A percentile compares a stretch with the other conserved stretches of the same genome.
Evolutionary conservation across 2,888 invertebrate genomes (phyloP).

Genomic region (Leucoma salicis): DNA sequence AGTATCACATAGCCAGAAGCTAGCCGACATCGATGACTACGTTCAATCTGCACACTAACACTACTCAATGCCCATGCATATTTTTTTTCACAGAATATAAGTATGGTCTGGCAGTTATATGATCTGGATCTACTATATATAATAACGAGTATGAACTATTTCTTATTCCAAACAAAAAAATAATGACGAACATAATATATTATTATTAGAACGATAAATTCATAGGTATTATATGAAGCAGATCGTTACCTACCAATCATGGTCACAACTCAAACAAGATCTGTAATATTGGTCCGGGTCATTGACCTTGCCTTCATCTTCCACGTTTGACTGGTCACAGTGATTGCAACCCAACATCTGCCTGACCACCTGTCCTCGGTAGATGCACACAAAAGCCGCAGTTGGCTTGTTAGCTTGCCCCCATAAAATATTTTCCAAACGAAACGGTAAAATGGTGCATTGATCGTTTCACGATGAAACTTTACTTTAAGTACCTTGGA

Average conservation of each 20-base stretch:
- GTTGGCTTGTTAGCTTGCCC: slow-evolving; percentile 32
- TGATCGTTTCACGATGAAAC: slow-evolving; percentile 74
- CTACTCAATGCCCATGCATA: too few species aligned
- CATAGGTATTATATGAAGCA: slow-evolving; percentile 5
- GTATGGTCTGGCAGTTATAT: too few species aligned
- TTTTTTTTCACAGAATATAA: too few species aligned
- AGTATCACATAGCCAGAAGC: too few species aligned
- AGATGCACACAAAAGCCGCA: slow-evolving; percentile 14
- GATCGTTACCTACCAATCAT: slow-evolving; percentile 21
- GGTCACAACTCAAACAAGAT: slow-evolving; percentile 23
- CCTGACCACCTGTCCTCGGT: slow-evolving; percentile 27
- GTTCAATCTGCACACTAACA: too few species aligned
- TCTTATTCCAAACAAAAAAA: neutral
- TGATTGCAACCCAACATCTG: slow-evolving; percentile 42
- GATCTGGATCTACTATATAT: too few species aligned
- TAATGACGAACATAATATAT: neutral
- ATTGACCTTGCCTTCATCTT: slow-evolving; percentile 39
- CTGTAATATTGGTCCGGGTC: slow-evolving; percentile 29
- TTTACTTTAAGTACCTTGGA: slow-evolving; percentile 71
- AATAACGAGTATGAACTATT: too few species aligned
- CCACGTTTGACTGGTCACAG: slow-evolving; percentile 43
- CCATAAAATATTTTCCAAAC: slow-evolving; percentile 65
- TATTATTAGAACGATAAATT: neutral
- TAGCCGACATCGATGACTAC: too few species aligned
- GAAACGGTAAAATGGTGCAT: slow-evolving; percentile 58